phyloP scores from a whole-genome alignment of 2,113 vertebrate species.

The Vombatus ursinus region DNA sequence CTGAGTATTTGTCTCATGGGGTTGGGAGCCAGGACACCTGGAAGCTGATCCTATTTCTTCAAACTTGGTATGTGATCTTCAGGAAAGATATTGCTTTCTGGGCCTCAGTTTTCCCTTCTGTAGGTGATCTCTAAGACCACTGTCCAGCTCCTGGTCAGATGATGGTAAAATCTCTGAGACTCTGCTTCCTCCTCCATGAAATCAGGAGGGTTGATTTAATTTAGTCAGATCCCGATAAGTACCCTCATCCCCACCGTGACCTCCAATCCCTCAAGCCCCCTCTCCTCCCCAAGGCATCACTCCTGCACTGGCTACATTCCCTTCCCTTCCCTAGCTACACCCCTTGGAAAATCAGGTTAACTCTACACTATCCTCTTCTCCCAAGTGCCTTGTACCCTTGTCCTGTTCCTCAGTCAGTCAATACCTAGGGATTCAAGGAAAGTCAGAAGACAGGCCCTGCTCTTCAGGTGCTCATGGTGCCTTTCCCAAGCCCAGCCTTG shows the following conservation, averaged over 20 bases:
- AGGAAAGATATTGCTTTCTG: neutral
- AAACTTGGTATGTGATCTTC: neutral
- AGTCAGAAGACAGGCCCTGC: neutral
- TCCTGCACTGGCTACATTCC: neutral
- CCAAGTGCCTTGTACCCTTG: neutral
- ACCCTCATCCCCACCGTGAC: neutral
- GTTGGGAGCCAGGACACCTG: neutral
- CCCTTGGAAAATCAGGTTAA: neutral
- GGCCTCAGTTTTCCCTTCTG: neutral
- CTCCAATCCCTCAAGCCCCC: neutral
- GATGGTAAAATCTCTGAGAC: neutral
- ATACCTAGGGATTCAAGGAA: neutral
- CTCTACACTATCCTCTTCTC: neutral
- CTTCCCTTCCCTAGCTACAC: neutral
- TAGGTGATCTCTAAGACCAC: neutral
- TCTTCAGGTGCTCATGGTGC: neutral
- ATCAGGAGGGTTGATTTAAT: neutral
- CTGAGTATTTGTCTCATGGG: constrained; percentile 59
- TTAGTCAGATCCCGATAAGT: neutral
- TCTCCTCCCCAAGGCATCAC: neutral
- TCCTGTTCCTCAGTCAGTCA: neutral
- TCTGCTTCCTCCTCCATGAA: neutral
- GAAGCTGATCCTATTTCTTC: neutral
- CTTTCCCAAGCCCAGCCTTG: neutral
- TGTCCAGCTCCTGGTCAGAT: neutral